Base-by-base conservation (phyloP, 2,888 invertebrate genomes). In the Therioaphis trifolii region DNA sequence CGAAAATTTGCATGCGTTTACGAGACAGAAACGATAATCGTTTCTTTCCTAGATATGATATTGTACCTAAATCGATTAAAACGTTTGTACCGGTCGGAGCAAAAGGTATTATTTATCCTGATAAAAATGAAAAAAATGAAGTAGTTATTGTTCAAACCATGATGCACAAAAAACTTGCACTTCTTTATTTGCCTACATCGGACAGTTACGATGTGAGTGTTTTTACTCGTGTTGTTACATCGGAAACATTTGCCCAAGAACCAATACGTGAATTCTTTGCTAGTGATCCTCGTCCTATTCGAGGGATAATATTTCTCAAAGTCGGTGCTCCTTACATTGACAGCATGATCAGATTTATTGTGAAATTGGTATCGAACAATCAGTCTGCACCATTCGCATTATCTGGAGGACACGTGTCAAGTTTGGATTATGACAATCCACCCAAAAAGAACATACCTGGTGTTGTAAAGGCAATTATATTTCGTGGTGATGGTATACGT, bases 41-140 rank as follows among this genome's bases (percentile, higher is more conserved):
- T 43, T 80, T 46, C 27, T 63, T 63, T 49, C 63, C 63, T 7
- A 58, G 14, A 24, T 18, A 12, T 4, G 61, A 82, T 5, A 72
- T 82, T 14, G 72, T 82, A 11, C 80, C 80, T 7, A 49, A 49
- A 15, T 72, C 72, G 11, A 49, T 82, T 1, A 61, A 46, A 15
- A 49, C 35, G 9, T 82, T 82, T 18, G 15, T 82, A n/a, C 72
- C 72, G 0, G 24, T 82, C 9, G 80, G 72, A 0, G 72, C 80
- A 15, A 82, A 49, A 49, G 80, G 72, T 18, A 63, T 82, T 35
- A 72, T 82, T 49, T 72, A 82, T 49, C 40, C 72, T 1, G 80
- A 63, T 1, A 49, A 49, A 1, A 82, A 82, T 35, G 58, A 58
- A 1, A 35, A 27, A 27, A 71, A 58, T 29, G 71, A 80, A 58